Conservation (phyloP, 2,888 invertebrate genomes). For the Byasa hedistus region DNA sequence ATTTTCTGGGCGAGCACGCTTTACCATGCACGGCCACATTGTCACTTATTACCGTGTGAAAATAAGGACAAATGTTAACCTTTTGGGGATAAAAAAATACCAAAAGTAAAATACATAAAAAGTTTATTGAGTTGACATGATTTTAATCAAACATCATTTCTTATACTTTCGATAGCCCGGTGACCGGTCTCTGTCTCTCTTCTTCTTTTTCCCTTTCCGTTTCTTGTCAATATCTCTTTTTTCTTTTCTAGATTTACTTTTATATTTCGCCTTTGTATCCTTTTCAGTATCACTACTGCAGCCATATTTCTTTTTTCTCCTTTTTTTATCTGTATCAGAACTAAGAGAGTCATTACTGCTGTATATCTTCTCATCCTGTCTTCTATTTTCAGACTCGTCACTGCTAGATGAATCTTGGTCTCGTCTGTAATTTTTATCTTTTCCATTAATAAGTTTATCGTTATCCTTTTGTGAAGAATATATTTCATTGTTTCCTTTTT, state of each 20-base stretch:
- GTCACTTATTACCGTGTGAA: neutral
- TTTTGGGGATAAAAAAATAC: neutral
- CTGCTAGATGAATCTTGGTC: constrained; percentile 46
- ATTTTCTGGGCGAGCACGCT: neutral
- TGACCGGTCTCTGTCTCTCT: constrained; percentile 74
- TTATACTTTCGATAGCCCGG: constrained; percentile 74
- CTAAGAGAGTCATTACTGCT: constrained; percentile 55
- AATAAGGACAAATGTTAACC: neutral
- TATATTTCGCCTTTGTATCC: constrained; percentile 51
- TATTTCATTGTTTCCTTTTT: constrained; percentile 35
- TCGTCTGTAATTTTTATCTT: constrained; percentile 36
- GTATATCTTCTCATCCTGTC: constrained; percentile 42
- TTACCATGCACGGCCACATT: neutral
- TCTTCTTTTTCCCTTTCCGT: constrained; percentile 79
- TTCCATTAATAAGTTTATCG: constrained; percentile 48
- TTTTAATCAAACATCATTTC: constrained; percentile 51
- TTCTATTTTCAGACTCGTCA: constrained; percentile 36
- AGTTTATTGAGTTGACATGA: constrained; percentile 2
- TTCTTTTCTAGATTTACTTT: constrained; percentile 60
- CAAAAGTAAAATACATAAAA: neutral
- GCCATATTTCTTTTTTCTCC: constrained; percentile 41
- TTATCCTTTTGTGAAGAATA: constrained; percentile 38
- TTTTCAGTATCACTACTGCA: constrained; percentile 49
- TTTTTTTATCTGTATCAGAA: constrained; percentile 49
- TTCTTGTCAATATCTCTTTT: constrained; percentile 78